These are phyloP conservation scores for Protonibea diacanthus DNA, from an alignment of 2,797 vertebrate species.

Conservation along the genomic window DNA sequence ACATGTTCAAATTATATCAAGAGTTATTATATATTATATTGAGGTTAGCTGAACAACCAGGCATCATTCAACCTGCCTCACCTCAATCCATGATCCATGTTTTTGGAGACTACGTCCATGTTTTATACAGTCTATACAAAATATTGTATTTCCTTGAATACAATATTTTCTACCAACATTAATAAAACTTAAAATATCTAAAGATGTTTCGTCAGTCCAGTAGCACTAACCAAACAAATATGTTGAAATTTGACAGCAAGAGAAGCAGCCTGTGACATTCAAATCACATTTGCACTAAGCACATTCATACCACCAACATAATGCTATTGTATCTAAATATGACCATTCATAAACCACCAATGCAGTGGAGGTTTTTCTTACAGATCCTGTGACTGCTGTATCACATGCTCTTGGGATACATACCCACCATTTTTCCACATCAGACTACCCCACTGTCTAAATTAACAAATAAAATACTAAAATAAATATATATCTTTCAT, in stretches of 20 bases:
- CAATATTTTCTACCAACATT: too few relatives aligned
- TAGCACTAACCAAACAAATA: not conserved
- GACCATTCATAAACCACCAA: not conserved
- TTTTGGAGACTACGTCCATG: too few relatives aligned
- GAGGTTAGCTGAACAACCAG: too few relatives aligned
- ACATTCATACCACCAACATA: not conserved
- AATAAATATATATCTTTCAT: not conserved
- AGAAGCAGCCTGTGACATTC: not conserved
- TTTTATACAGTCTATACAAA: too few relatives aligned
- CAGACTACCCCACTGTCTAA: not conserved
- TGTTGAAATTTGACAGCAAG: not conserved
- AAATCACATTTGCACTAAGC: not conserved
- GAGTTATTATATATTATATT: too few relatives aligned
- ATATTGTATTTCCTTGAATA: too few relatives aligned
- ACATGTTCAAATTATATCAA: too few relatives aligned
- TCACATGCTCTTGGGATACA: slow-evolving; percentile 1
- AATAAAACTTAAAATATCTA: not conserved
- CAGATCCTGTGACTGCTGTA: slow-evolving; percentile 8
- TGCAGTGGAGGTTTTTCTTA: not conserved
- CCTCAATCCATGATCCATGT: too few relatives aligned
- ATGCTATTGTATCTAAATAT: not conserved
- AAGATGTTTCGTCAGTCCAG: too few relatives aligned
- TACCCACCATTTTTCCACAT: not conserved
- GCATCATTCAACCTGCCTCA: too few relatives aligned
- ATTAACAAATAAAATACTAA: not conserved